Evolutionary conservation across 2,888 invertebrate species (phyloP).

Genomic region (Agonopterix arenella): DNA sequence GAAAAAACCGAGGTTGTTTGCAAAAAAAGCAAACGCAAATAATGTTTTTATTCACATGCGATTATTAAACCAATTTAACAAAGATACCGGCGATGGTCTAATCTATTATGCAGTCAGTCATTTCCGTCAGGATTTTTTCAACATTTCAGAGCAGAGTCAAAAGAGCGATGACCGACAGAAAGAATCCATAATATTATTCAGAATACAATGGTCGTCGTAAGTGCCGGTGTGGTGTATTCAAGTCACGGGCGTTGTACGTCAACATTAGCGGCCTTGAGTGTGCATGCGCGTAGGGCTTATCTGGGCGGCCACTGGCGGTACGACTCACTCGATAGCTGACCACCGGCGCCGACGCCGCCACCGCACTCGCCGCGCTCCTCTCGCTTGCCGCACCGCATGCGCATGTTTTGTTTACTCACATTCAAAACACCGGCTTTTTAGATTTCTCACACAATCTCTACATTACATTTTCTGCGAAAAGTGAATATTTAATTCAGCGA

Average conservation of each 20-base stretch:
- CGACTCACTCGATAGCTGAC: constrained; percentile 49
- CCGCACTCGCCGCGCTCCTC: constrained; percentile 19
- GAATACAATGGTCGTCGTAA: constrained; percentile 5
- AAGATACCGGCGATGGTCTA: too few species aligned
- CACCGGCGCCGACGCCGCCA: constrained; percentile 25
- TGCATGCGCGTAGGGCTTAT: constrained; percentile 49
- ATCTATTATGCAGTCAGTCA: too few species aligned
- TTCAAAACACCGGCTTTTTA: constrained; percentile 38
- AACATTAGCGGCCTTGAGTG: constrained; percentile 56
- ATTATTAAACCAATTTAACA: too few species aligned
- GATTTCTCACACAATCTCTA: constrained; percentile 11
- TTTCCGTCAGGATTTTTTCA: not conserved
- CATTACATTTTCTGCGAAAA: constrained; percentile 15
- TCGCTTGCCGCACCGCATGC: constrained; percentile 20
- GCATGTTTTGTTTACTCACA: constrained; percentile 52
- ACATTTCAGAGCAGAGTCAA: not conserved
- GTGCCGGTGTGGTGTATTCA: constrained; percentile 44
- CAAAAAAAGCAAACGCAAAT: too few species aligned
- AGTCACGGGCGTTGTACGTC: constrained; percentile 57
- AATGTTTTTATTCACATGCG: too few species aligned
- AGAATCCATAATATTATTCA: not conserved
- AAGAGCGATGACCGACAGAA: not conserved
- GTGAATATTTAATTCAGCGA: constrained; percentile 10
- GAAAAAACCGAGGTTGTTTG: too few species aligned
- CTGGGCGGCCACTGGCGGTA: constrained; percentile 34